Conservation (phyloP, 2,113 vertebrate genomes). For the Eulemur rufifrons region DNA sequence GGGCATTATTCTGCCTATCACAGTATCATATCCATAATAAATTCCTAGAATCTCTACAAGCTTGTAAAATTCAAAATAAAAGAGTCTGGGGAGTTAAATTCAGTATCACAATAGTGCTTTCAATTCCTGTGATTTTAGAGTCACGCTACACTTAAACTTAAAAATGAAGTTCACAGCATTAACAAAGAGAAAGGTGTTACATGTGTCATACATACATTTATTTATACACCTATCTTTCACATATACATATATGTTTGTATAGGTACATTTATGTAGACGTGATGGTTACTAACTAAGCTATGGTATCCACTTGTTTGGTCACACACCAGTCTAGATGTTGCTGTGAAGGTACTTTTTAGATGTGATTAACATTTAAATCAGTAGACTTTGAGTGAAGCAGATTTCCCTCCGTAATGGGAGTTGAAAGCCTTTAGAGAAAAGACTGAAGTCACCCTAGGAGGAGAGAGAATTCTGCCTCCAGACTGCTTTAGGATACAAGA, state of each 20-base stretch:
- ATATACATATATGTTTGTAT: neutral
- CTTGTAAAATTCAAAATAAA: neutral
- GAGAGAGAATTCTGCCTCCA: neutral
- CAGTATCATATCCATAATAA: neutral
- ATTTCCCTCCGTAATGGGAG: neutral
- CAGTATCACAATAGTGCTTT: neutral
- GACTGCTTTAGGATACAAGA: neutral
- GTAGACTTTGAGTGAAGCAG: neutral
- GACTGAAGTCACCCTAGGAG: neutral
- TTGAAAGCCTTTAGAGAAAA: neutral
- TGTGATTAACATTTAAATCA: neutral
- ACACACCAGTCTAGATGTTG: neutral
- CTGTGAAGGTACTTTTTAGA: neutral
- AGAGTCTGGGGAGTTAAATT: neutral
- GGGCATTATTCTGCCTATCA: neutral
- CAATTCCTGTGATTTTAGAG: neutral
- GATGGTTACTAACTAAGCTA: neutral
- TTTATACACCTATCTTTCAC: neutral
- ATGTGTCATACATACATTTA: neutral
- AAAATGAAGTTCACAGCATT: constrained; percentile 25
- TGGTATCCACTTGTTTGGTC: neutral
- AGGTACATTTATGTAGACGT: neutral
- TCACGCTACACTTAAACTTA: neutral
- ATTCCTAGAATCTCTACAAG: neutral
- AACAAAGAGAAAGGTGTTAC: neutral